phyloP scores from a whole-genome alignment of 2,888 invertebrate genomes.

The Drosophila seclusa region DNA sequence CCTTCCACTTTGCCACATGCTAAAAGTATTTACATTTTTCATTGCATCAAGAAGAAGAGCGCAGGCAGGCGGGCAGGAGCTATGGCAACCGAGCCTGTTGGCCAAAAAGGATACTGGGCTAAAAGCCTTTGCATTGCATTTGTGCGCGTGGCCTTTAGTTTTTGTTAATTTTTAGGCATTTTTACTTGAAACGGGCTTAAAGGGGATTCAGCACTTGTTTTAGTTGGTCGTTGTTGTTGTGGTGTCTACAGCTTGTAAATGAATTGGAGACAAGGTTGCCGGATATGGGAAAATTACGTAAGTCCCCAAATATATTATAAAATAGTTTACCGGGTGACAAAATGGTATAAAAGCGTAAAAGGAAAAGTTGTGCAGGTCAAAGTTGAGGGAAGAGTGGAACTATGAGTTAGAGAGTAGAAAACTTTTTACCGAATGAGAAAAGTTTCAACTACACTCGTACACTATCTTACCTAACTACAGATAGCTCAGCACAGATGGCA shows the following conservation, averaged over 20 bases:
- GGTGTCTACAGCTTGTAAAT: constrained; percentile 25
- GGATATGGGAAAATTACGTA: constrained; percentile 73
- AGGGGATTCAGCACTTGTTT: constrained; percentile 62
- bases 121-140: constrained; percentile 53
- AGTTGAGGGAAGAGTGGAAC: constrained; percentile 37
- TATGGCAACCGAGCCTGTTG: constrained; percentile 7
- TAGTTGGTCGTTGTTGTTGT: constrained; percentile 16
- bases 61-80: neutral
- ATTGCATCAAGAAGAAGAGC: constrained; percentile 46
- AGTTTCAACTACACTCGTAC: constrained; percentile 20
- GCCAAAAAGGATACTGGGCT: constrained; percentile 37
- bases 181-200: constrained; percentile 61
- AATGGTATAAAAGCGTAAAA: constrained; percentile 41
- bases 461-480: neutral
- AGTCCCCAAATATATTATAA: constrained; percentile 61
- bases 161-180: constrained; percentile 73
- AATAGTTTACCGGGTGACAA: constrained; percentile 53
- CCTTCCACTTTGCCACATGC: constrained; percentile 62
- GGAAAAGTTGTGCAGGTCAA: constrained; percentile 49
- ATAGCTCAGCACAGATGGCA: constrained; percentile 12
- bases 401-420: constrained; percentile 17
- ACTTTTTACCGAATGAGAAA: constrained; percentile 35
- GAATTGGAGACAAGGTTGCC: constrained; percentile 32
- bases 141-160: constrained; percentile 69
- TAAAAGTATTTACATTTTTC: constrained; percentile 78